Base-by-base conservation (phyloP, 35 echinoderm and acorn worm genomes). In the Apostichopus japonicus region DNA sequence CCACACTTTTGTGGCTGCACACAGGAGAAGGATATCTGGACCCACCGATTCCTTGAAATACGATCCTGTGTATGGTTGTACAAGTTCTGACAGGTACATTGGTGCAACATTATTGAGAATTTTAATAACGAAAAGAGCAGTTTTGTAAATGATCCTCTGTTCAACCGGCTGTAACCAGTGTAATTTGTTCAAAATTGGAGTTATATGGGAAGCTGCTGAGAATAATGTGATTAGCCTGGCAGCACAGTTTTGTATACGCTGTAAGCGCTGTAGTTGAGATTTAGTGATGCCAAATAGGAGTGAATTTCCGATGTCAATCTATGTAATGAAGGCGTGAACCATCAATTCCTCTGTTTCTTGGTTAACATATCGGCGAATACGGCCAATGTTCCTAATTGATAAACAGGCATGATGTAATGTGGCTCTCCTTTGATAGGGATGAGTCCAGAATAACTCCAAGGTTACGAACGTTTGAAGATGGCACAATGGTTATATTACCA, bases 321-420 rank as follows among this genome's bases (percentile, higher is more conserved):
- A 86, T 17, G 21, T 53, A 4, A 86, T 54, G 54, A 86, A 86
- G 5, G 82, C 82, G 55, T 0, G 82, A 11, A 86, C 67, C 87
- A 90, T 27, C 8, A 19, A 72, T 75, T 71, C 53, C 9, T 10
- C 87, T 13, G 58, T 90, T 24, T 71, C 58, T 24, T 16, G 70
- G 65, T 75, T 65, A 44, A 72, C 27, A n/a, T 71, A 24, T 22
- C 24, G 73, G 0, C 58, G 87, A 6, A 90, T 90, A 10, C 87
- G 58, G 24, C 53, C 87, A 90, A 90, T 90, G 87, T 90, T 90
- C 3, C 24, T 24, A 14, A 90, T 67, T 5, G 27, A 65, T 72
- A 90, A 25, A 70, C 82, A 86, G 11, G 82, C 27, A 86, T 53
- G 82, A 25, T 9, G 24, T 56, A 22, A 86, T 54, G 53, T 86